These are phyloP conservation scores for Parapsyche elsis DNA, from an alignment of 1,140 invertebrate genomes.

Conservation along the genomic window DNA sequence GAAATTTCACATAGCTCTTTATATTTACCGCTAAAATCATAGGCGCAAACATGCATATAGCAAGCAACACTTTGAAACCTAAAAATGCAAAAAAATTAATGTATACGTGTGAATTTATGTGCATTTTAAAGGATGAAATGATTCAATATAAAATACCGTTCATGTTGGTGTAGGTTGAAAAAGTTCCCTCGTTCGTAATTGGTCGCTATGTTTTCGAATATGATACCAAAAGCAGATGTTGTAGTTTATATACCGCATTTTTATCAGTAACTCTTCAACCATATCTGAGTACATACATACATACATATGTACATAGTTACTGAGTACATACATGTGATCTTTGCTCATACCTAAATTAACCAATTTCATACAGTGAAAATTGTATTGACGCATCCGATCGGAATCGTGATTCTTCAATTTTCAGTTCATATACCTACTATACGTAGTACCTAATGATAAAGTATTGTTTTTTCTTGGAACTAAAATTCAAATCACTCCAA, in stretches of 20 bases:
- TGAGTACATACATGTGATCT: not conserved
- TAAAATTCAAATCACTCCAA: too few species aligned
- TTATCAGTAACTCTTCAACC: not conserved
- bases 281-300: not conserved
- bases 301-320: not conserved
- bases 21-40: not conserved
- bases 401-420: too few species aligned
- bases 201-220: too few species aligned
- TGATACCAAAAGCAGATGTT: too few species aligned
- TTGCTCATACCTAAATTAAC: too few species aligned
- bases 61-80: not conserved
- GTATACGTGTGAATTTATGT: not conserved
- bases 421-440: too few species aligned
- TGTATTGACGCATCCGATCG: too few species aligned
- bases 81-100: slow-evolving; percentile 2
- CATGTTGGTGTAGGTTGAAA: not conserved
- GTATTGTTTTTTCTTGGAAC: too few species aligned
- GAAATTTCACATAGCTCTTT: not conserved
- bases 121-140: not conserved
- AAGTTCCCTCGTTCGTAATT: too few species aligned
- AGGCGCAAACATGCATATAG: not conserved
- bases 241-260: not conserved
- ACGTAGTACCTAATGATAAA: too few species aligned
- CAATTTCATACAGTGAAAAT: too few species aligned
- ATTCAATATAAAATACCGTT: not conserved